Percentiles rank a stretch among this genome's conserved stretches.
phyloP scores from a whole-genome alignment of 2,797 vertebrate species.

The Danio albolineatus region DNA sequence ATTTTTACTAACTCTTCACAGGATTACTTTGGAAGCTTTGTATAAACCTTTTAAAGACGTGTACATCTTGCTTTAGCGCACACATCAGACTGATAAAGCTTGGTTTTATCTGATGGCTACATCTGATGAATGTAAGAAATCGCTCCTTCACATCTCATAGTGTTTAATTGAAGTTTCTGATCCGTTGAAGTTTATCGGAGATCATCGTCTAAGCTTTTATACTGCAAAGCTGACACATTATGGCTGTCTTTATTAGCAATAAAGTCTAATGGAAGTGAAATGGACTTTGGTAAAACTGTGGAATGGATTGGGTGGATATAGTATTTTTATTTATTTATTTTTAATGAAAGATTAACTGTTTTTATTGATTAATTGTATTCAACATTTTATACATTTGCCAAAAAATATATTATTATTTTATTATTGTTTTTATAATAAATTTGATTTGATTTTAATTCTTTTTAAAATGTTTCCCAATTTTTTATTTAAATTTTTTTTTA shows the following conservation, averaged over 20 bases:
- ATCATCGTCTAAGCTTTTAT: constrained; percentile 46
- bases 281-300: constrained; percentile 35
- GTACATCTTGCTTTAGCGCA: constrained; percentile 1
- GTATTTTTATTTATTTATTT: neutral
- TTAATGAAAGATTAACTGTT: neutral
- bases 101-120: constrained; percentile 27
- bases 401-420: no score
- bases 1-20: neutral
- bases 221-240: constrained; percentile 27
- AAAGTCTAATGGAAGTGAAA: constrained; percentile 56
- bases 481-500: no score
- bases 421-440: no score
- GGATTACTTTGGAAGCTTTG: constrained; percentile 37
- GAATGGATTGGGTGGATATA: constrained; percentile 3
- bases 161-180: constrained; percentile 38
- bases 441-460: no score
- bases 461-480: no score
- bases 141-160: constrained; percentile 27
- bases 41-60: constrained; percentile 9
- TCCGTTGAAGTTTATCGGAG: constrained; percentile 52
- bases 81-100: constrained; percentile 32
- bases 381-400: no score
- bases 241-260: constrained; percentile 38
- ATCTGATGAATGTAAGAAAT: constrained; percentile 41
- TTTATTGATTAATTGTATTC: no score